Conservation (phyloP, 1,140 invertebrate genomes). For the Xylocopa sonorina region DNA sequence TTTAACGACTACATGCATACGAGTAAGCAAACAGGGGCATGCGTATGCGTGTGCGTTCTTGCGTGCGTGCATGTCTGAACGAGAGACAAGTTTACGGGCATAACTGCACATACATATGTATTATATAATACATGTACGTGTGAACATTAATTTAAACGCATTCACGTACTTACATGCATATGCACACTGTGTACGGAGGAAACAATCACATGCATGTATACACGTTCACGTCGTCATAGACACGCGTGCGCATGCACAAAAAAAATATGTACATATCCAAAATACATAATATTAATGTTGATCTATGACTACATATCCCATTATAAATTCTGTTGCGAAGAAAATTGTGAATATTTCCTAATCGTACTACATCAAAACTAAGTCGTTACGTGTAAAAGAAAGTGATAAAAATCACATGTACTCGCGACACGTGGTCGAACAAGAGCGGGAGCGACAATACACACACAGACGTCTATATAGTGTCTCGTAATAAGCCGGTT, state of each 20-base stretch:
- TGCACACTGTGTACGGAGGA: not conserved
- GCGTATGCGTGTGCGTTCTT: too few species aligned
- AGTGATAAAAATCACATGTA: not conserved
- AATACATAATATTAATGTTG: conserved; percentile 51
- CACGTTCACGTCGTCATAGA: not conserved
- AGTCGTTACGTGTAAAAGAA: conserved; percentile 29
- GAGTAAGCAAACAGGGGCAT: not conserved
- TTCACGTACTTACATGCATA: not conserved
- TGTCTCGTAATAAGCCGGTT: not conserved
- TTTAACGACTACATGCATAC: conserved; percentile 29
- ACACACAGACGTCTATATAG: not conserved
- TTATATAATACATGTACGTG: not conserved
- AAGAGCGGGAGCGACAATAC: conserved; percentile 6
- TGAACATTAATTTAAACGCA: not conserved
- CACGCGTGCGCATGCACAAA: conserved; percentile 8
- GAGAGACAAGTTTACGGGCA: not conserved
- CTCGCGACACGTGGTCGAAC: not conserved
- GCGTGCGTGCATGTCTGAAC: too few species aligned
- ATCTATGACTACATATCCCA: conserved; percentile 55
- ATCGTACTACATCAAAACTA: conserved; percentile 63
- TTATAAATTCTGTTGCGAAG: conserved; percentile 57
- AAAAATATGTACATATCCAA: conserved; percentile 26
- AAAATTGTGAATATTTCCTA: conserved; percentile 66
- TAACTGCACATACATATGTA: not conserved
- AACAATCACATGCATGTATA: not conserved